Evolutionary conservation across 2,888 invertebrate genomes (phyloP).

Genomic region (Athripsodes cinereus): DNA sequence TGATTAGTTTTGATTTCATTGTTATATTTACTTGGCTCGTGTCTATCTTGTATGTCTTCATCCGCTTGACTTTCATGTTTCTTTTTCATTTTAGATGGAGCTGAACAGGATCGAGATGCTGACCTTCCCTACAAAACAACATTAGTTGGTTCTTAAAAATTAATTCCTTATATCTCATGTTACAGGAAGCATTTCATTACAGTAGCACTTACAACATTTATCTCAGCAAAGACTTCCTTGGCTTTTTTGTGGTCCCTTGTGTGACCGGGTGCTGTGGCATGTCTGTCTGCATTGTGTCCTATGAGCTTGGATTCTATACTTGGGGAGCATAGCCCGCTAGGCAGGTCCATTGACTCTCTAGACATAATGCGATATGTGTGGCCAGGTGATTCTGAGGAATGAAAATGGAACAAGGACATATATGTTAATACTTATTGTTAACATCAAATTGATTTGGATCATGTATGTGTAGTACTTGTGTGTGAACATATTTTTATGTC

Average conservation of each 20-base stretch:
- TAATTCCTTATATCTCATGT: too few relatives aligned
- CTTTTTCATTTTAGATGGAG: not conserved
- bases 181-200: too few relatives aligned
- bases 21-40: too few relatives aligned
- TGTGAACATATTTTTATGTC: too few relatives aligned
- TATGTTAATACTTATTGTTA: too few relatives aligned
- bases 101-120: not conserved
- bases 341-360: not conserved
- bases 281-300: constrained; percentile 3
- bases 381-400: not conserved
- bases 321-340: constrained; percentile 42
- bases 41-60: too few relatives aligned
- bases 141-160: too few relatives aligned
- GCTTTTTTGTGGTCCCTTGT: constrained; percentile 1
- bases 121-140: not conserved
- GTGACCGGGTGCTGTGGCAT: constrained; percentile 20
- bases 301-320: constrained; percentile 35
- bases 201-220: not conserved
- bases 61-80: too few relatives aligned
- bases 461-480: too few relatives aligned
- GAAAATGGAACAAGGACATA: too few relatives aligned
- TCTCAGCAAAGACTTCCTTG: not conserved
- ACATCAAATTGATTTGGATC: too few relatives aligned
- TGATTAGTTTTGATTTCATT: too few relatives aligned
- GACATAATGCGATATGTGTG: not conserved